Base-by-base conservation (phyloP, 1,140 invertebrate genomes). In the Drosophila chauvacae region DNA sequence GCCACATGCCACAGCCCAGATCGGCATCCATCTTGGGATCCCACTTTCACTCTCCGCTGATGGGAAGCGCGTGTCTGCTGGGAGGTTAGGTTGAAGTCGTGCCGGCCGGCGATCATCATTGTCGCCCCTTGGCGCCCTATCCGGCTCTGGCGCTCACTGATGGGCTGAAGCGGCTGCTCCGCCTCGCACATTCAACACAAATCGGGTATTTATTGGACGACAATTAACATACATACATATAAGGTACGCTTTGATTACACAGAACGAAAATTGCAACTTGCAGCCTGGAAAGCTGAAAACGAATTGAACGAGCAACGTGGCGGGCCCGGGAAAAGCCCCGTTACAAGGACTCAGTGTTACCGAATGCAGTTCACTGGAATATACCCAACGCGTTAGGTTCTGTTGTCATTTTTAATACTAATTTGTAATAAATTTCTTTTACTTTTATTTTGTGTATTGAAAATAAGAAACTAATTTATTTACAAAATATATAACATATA, bases 1-100 rank as follows among this genome's bases (percentile, higher is more conserved):
- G 68, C 57, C 71, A 85, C 48, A 72, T 61, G 47, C 63, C 74
- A 48, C 66, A 70, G 70, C 58, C 61, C 80, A 45, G 65, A 35
- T 55, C 59, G 48, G 50, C 30, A 20, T 61, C 51, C 70, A 72
- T 72, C 7, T 28, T 23, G 23, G 14, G 18, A 45, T 23, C 18
- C 20, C 1, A 2, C 14, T 16, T 18, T 35, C 28, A 2, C 14
- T 16, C 14, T 26, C 28, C 4, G 20, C 20, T 18, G 51, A 2
- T 0, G 35, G 7, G 4, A 18, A 72, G 57, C 48, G 42, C 71
- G 71, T 74, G 68, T 73, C 45, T 18, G 44, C 45, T 18, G 44
- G 4, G 70, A 60, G 70, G 70, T 73, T 73, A 72, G 44, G 68
- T 60, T 51, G 70, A 60, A 37, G n/a, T 33, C 30, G 13, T n/a